Percentiles rank a stretch among this genome's conserved stretches.
Conservation (phyloP, 2,888 invertebrate species). For the Tetragonisca angustula region DNA sequence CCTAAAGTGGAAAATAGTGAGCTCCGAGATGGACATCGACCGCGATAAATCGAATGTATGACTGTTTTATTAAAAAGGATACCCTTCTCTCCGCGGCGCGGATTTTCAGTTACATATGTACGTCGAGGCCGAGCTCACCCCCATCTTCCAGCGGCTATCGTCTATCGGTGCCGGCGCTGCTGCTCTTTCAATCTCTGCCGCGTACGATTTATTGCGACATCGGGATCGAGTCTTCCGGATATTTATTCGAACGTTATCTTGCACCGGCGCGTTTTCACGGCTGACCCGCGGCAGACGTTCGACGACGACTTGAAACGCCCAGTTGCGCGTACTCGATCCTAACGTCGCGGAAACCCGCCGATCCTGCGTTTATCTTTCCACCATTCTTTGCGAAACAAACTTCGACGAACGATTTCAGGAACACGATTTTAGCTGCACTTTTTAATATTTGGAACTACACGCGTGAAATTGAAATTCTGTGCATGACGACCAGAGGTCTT, state of each 20-base stretch:
- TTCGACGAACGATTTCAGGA: too few species aligned
- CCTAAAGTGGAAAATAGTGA: slow-evolving; percentile 57
- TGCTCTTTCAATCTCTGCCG: slow-evolving; percentile 18
- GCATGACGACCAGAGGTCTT: too few species aligned
- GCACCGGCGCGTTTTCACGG: too few species aligned
- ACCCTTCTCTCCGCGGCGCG: slow-evolving; percentile 18
- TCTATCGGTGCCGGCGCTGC: background rate
- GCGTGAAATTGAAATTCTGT: too few species aligned
- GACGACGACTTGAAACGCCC: background rate
- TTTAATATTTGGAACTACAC: too few species aligned
- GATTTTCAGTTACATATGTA: slow-evolving; percentile 29
- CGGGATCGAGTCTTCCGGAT: slow-evolving; percentile 6
- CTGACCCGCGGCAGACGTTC: background rate
- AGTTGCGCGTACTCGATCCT: background rate
- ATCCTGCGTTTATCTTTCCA: background rate
- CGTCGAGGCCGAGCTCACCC: background rate
- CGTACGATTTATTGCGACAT: slow-evolving; percentile 28
- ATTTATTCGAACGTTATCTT: background rate
- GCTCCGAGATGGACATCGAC: slow-evolving; percentile 45
- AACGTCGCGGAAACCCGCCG: background rate
- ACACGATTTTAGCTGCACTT: too few species aligned
- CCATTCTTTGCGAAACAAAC: background rate
- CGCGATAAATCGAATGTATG: slow-evolving; percentile 54
- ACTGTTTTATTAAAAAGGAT: slow-evolving; percentile 47
- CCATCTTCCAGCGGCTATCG: slow-evolving; percentile 9